Evolutionary conservation across 1,140 invertebrate genomes (phyloP).

Genomic region (Neodiprion virginianus): DNA sequence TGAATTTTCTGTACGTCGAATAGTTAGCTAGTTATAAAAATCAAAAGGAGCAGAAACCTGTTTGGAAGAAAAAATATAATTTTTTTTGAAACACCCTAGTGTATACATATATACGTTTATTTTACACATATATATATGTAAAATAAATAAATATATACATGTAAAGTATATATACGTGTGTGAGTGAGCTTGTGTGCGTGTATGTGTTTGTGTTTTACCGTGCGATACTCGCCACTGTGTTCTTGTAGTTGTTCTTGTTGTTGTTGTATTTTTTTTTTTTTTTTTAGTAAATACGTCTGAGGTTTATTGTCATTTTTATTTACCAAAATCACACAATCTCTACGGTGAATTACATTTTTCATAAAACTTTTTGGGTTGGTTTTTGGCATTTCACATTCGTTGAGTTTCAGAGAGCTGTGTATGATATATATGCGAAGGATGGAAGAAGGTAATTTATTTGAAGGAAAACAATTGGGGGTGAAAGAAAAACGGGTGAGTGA

Average conservation of each 20-base stretch:
- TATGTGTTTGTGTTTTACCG: conserved; percentile 18
- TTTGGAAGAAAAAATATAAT: no score
- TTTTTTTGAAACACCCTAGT: no score
- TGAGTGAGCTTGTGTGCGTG: conserved; percentile 11
- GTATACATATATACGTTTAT: no score
- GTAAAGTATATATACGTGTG: conserved; percentile 19
- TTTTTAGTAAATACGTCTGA: no score
- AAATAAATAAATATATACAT: conserved; percentile 2
- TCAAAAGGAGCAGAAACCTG: no score
- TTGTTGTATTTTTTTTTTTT: not conserved
- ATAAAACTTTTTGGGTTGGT: no score
- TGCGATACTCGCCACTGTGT: not conserved
- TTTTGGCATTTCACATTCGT: no score
- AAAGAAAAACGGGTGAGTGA: not conserved
- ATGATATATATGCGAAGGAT: no score
- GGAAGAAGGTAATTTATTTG: no score
- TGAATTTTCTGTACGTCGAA: no score
- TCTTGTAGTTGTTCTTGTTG: not conserved
- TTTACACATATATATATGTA: not conserved
- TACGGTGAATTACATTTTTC: not conserved
- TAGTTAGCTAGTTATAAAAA: no score
- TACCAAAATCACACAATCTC: not conserved
- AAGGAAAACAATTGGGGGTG: not conserved
- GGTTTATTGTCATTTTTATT: not conserved
- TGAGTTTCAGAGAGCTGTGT: no score